Evolutionary conservation across 1,140 invertebrate species (phyloP).

Genomic region (Drosophila bipectinata): DNA sequence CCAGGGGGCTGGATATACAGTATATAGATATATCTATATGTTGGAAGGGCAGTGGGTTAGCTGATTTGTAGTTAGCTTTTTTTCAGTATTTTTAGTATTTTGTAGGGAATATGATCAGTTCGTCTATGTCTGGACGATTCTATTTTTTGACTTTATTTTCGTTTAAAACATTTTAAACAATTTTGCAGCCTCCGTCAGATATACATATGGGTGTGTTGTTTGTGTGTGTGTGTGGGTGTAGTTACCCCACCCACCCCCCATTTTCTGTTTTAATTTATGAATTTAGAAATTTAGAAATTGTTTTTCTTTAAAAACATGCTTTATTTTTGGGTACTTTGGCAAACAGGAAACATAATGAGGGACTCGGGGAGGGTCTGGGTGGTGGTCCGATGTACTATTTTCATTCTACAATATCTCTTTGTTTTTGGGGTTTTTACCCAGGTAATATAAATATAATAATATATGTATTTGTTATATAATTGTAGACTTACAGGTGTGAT

Average conservation of each 20-base stretch:
- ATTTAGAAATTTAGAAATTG: conserved; percentile 31
- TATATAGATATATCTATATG: neutral
- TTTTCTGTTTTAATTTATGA: conserved; percentile 42
- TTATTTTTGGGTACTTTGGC: conserved; percentile 61
- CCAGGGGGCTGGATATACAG: conserved; percentile 20
- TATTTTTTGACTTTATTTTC: conserved; percentile 41
- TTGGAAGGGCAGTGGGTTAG: conserved; percentile 32
- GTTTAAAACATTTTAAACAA: conserved; percentile 31
- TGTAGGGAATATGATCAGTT: conserved; percentile 45
- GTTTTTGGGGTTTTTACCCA: neutral
- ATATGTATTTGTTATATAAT: neutral
- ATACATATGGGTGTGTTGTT: neutral
- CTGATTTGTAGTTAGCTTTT: neutral
- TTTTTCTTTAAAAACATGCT: conserved; percentile 52
- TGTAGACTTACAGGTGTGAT: neutral
- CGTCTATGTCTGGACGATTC: conserved; percentile 45
- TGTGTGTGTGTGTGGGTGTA: neutral
- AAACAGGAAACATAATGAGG: conserved; percentile 64
- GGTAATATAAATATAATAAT: neutral
- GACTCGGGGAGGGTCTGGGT: conserved; percentile 2
- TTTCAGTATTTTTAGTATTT: conserved; percentile 1
- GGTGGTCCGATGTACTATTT: neutral
- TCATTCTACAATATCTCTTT: neutral
- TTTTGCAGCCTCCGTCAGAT: conserved; percentile 8
- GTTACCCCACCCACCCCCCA: neutral